Evolutionary conservation across 2,113 vertebrate genomes (phyloP).

Genomic region (Zosterops japonicus): DNA sequence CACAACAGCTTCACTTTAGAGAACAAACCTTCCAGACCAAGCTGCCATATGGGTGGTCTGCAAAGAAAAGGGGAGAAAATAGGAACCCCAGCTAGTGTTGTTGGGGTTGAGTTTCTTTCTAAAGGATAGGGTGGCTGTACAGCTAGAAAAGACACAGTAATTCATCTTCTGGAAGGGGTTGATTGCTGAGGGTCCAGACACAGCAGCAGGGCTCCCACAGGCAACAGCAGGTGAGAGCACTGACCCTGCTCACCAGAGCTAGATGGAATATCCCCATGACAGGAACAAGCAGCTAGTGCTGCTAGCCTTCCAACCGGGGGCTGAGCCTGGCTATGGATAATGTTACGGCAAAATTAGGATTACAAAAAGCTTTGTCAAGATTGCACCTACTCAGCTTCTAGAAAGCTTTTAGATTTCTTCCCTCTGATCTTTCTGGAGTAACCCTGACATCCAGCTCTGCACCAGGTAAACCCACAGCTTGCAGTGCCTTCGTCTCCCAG

Average conservation of each 20-base stretch:
- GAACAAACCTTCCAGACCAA: background rate
- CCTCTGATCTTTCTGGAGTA: background rate
- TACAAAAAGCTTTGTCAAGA: background rate
- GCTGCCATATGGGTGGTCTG: fast-evolving
- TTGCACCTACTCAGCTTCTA: background rate
- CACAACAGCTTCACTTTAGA: background rate
- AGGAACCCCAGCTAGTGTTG: background rate
- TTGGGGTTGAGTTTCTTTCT: background rate
- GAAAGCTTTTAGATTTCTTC: background rate
- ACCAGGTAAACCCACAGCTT: background rate
- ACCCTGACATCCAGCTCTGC: background rate
- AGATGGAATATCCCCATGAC: background rate
- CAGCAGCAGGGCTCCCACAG: background rate
- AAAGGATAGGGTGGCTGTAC: background rate
- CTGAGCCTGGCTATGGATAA: background rate
- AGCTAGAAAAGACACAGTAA: background rate
- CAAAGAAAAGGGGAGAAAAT: fast-evolving
- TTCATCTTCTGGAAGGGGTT: background rate
- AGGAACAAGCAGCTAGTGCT: background rate
- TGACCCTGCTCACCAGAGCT: fast-evolving
- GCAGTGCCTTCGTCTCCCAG: background rate
- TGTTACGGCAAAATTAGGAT: fast-evolving
- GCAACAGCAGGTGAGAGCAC: background rate
- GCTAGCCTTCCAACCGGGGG: background rate
- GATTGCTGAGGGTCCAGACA: background rate